Evolutionary conservation across 64 coral and sea anemone genomes (phyloP), one percentile per base, ranked within the genome.

Genomic region (Pocillopora damicornis): DNA sequence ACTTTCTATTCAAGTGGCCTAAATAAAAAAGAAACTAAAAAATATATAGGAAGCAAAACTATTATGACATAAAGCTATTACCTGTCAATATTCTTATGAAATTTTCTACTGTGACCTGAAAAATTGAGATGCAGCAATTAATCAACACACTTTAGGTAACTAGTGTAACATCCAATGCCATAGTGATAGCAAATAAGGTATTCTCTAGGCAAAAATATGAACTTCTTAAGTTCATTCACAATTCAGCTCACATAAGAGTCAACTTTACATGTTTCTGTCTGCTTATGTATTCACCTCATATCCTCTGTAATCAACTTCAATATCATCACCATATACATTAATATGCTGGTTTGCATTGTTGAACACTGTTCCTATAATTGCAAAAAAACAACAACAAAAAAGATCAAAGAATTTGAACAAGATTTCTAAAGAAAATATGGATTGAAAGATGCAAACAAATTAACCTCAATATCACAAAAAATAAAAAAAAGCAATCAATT

Each of bases 221-320:
- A 51, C 2, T 7, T 7, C 42, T 51, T 51, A 51, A 51, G 7
- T 51, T 51, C 42, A 51, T 51, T 51, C 42, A 51, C 7, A 7
- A 51, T 51, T 51, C 30, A 30, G 30, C 30, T 51, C 1, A 1
- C 42, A 51, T 4, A 51, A 51, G 7, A 7, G 42, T 1, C 0
- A 51, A 51, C 2, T 51, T 51, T 51, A 2, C 1, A 51, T 51
- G 42, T 51, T 51, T 51, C 42, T 83, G 56, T 15, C 18, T 61
- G 2, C 0, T 20, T 67, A 25, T 73, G 61, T 89, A 51, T 4
- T 51, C 42, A 89, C 95, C 76, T 98, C 96, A 84, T 98, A 98
- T 77, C 96, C 96, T 72, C 96, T 79, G 73, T 98, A 98, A 87
- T 98, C 96, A 57, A 98, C 96, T 77, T 98, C 96, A 91, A 98